These are phyloP conservation scores for Caenorhabditis macrosperma DNA, from an alignment of 2,888 invertebrate species.

Conservation along the genomic window DNA sequence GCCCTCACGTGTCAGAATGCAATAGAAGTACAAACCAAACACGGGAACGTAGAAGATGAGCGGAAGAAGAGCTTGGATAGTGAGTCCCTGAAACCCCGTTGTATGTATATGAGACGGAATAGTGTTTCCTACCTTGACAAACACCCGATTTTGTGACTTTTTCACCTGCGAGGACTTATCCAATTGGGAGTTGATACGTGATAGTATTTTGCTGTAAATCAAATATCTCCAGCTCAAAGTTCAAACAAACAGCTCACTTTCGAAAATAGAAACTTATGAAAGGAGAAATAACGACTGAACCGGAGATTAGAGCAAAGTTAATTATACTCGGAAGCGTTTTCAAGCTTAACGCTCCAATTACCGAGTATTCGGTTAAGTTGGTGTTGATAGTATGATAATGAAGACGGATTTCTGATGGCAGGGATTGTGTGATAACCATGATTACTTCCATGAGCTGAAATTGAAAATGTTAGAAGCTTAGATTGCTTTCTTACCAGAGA, in stretches of 20 bases:
- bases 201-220: slow-evolving; percentile 22
- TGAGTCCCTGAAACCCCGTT: slow-evolving; percentile 27
- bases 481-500: slow-evolving; percentile 8
- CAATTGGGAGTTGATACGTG: slow-evolving; percentile 27
- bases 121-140: slow-evolving; percentile 20
- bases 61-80: slow-evolving; percentile 44
- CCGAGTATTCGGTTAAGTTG: slow-evolving; percentile 16
- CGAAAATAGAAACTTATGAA: slow-evolving; percentile 24
- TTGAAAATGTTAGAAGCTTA: background rate
- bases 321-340: slow-evolving; percentile 31
- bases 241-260: slow-evolving; percentile 12
- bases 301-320: slow-evolving; percentile 25
- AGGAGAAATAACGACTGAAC: slow-evolving; percentile 20
- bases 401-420: slow-evolving; percentile 20
- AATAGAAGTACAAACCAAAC: slow-evolving; percentile 21
- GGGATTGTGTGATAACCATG: slow-evolving; percentile 23
- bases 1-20: slow-evolving; percentile 33
- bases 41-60: slow-evolving; percentile 36
- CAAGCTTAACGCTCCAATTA: slow-evolving; percentile 21
- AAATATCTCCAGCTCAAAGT: no score
- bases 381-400: no score
- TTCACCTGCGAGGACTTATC: slow-evolving; percentile 20
- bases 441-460: slow-evolving; percentile 29
- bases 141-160: slow-evolving; percentile 18
- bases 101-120: background rate